These are phyloP conservation scores for Folsomia manolachei DNA, from an alignment of 2,888 invertebrate species.

Conservation along the genomic window DNA sequence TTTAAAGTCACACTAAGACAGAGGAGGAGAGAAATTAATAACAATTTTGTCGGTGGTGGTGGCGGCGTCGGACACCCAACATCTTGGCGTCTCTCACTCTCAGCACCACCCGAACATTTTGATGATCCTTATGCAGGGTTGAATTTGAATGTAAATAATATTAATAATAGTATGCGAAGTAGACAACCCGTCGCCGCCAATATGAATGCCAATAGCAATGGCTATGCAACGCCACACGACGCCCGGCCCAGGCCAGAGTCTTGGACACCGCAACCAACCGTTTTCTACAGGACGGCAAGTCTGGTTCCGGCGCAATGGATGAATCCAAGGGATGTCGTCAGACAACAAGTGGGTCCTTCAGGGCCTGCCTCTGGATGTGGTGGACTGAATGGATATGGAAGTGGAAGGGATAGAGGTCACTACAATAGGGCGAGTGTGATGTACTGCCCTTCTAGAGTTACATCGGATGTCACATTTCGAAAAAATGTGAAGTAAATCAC, in stretches of 20 bases:
- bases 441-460: constrained; percentile 43
- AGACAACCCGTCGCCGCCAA: neutral
- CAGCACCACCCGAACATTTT: neutral
- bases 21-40: constrained; percentile 15
- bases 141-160: neutral
- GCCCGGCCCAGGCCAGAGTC: constrained; percentile 35
- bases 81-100: neutral
- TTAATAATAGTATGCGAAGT: neutral
- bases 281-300: constrained; percentile 40
- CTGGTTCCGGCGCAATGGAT: constrained; percentile 42
- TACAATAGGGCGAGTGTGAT: constrained; percentile 34
- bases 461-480: constrained; percentile 47
- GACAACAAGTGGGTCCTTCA: constrained; percentile 6
- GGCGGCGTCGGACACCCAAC: constrained; percentile 16
- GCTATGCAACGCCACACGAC: constrained; percentile 32
- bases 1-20: constrained; percentile 11
- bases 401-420: constrained; percentile 12
- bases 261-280: constrained; percentile 35
- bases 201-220: constrained; percentile 9
- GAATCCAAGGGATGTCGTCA: constrained; percentile 27
- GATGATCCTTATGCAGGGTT: neutral
- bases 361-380: neutral
- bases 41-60: constrained; percentile 18
- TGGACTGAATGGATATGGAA: neutral
- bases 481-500: constrained; percentile 22